phyloP scores from a whole-genome alignment of 2,113 vertebrate species.

The Elanus axillaris region DNA sequence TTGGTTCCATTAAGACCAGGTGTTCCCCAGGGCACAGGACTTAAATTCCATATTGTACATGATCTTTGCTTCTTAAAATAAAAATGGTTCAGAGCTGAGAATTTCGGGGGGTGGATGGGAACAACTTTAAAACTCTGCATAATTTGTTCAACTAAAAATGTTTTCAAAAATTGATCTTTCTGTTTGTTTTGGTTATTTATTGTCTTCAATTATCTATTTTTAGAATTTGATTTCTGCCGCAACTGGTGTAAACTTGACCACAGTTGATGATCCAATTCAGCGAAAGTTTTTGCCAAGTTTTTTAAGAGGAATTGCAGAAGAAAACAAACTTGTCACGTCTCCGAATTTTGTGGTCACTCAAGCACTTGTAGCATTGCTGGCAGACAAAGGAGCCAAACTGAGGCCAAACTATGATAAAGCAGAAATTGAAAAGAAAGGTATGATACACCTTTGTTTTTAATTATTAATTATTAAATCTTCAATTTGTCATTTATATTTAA shows the following conservation, averaged over 20 bases:
- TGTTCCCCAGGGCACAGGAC: not conserved
- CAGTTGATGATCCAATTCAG: conserved; percentile 94
- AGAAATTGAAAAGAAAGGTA: conserved; percentile 95
- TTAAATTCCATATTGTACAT: not conserved
- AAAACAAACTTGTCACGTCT: conserved; percentile 95
- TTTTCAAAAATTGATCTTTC: not conserved
- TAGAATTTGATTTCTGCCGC: conserved; percentile 98
- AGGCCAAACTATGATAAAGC: conserved; percentile 90
- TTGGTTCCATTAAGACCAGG: not conserved
- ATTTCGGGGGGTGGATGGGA: too few relatives aligned
- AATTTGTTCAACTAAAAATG: not conserved
- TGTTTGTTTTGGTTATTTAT: not conserved
- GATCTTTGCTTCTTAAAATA: not conserved
- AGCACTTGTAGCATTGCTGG: conserved; percentile 92
- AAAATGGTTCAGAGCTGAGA: not conserved
- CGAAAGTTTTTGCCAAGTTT: conserved; percentile 96
- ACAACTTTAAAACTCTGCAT: not conserved
- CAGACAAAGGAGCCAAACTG: conserved; percentile 92
- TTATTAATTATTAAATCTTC: not conserved
- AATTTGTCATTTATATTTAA: not conserved
- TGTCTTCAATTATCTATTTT: conserved; percentile 22
- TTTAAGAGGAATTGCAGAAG: conserved; percentile 91
- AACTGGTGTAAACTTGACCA: conserved; percentile 95
- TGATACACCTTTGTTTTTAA: not conserved
- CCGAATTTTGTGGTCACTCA: conserved; percentile 98